Evolutionary conservation across 1,140 invertebrate species (phyloP).

Genomic region (Euglossa dilemma): DNA sequence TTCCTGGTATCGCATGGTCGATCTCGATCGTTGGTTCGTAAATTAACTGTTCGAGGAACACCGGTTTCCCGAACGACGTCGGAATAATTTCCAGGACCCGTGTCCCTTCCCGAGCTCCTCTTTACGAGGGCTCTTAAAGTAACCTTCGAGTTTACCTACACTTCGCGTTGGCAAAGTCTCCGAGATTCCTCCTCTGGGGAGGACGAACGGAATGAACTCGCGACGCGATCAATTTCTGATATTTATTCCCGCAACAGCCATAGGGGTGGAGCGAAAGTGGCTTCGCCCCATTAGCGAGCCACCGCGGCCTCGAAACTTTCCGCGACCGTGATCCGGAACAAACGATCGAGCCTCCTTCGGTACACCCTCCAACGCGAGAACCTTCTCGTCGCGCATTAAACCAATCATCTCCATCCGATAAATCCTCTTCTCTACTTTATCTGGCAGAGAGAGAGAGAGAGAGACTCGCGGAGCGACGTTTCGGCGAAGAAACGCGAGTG

Average conservation of each 20-base stretch:
- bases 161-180: not conserved
- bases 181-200: not conserved
- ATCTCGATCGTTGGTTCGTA: too few species aligned
- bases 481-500: too few species aligned
- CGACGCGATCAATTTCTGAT: conserved; percentile 9
- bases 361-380: conserved; percentile 14
- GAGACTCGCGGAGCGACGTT: conserved; percentile 15
- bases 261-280: not conserved
- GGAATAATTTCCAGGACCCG: too few species aligned
- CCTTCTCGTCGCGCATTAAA: conserved; percentile 25
- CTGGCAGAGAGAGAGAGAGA: too few species aligned
- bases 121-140: too few species aligned
- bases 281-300: not conserved
- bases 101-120: too few species aligned
- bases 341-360: not conserved
- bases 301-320: not conserved
- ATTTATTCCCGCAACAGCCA: not conserved
- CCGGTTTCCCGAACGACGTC: too few species aligned
- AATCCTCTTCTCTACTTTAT: not conserved
- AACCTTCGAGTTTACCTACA: too few species aligned
- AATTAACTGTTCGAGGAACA: too few species aligned
- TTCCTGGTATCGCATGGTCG: too few species aligned
- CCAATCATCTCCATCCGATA: not conserved
- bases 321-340: not conserved
- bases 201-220: too few species aligned